phyloP scores from a whole-genome alignment of 1,140 invertebrate genomes.

The Ips typographus region DNA sequence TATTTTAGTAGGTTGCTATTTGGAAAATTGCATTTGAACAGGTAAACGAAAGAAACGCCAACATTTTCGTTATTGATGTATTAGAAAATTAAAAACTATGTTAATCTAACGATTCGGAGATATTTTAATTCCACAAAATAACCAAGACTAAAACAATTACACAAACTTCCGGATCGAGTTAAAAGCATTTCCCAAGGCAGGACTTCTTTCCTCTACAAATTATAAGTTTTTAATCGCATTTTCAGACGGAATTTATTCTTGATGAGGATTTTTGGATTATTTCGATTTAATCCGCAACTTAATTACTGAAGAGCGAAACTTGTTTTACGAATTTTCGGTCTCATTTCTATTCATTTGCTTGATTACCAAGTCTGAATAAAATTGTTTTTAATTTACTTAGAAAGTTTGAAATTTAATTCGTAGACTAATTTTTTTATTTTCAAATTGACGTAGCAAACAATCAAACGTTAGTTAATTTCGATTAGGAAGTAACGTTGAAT shows the following conservation, averaged over 20 bases:
- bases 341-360: slow-evolving; percentile 43
- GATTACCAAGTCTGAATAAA: slow-evolving; percentile 44
- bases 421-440: background rate
- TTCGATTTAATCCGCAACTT: slow-evolving; percentile 44
- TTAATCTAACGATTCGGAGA: background rate
- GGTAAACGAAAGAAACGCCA: too few species aligned
- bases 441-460: background rate
- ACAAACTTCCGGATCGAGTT: slow-evolving; percentile 28
- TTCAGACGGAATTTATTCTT: slow-evolving; percentile 39
- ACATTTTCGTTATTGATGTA: too few species aligned
- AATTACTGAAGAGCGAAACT: slow-evolving; percentile 38
- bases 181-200: slow-evolving; percentile 25
- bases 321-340: slow-evolving; percentile 44
- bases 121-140: slow-evolving; percentile 25
- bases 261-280: slow-evolving; percentile 47
- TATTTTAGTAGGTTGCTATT: too few species aligned
- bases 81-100: too few species aligned
- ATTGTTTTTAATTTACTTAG: slow-evolving; percentile 46
- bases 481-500: background rate
- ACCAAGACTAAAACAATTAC: slow-evolving; percentile 29
- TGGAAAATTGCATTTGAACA: too few species aligned
- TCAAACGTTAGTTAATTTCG: slow-evolving; percentile 1
- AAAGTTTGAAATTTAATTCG: slow-evolving; percentile 9
- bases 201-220: slow-evolving; percentile 25
- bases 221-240: slow-evolving; percentile 36